Percentiles rank a stretch among this genome's conserved stretches.
Evolutionary conservation across 2,888 invertebrate species (phyloP).

Genomic region (Chrysolina americana): DNA sequence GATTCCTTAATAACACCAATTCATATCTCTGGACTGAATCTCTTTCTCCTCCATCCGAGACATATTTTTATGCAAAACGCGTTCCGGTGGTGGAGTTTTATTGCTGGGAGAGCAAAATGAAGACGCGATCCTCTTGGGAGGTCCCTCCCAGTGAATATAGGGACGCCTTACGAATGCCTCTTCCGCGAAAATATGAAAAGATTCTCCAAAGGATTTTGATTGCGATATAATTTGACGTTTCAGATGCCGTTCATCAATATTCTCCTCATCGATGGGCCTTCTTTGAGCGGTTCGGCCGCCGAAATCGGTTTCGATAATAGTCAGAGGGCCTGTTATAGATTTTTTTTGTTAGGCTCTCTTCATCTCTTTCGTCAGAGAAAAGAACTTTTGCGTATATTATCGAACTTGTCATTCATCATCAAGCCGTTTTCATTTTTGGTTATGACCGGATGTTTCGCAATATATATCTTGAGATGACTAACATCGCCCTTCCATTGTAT

Average conservation of each 20-base stretch:
- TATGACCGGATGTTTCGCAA: too few species aligned
- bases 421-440: too few species aligned
- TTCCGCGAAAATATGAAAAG: slow-evolving; percentile 60
- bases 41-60: slow-evolving; percentile 61
- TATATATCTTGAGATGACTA: too few species aligned
- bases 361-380: too few species aligned
- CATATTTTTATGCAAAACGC: slow-evolving; percentile 69
- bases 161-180: slow-evolving; percentile 59
- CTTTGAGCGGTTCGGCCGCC: slow-evolving; percentile 52
- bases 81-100: slow-evolving; percentile 67
- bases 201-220: slow-evolving; percentile 62
- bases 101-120: slow-evolving; percentile 66
- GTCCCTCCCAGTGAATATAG: slow-evolving; percentile 60
- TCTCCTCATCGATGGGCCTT: slow-evolving; percentile 54
- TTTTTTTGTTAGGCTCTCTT: too few species aligned
- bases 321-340: not conserved
- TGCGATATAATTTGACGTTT: slow-evolving; percentile 62
- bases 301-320: slow-evolving; percentile 34
- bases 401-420: too few species aligned
- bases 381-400: too few species aligned
- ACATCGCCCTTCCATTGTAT: too few species aligned
- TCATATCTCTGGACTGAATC: slow-evolving; percentile 64
- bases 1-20: slow-evolving; percentile 66
- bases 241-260: slow-evolving; percentile 61
- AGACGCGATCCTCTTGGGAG: slow-evolving; percentile 64